These are phyloP conservation scores for Drosophila subsilvestris DNA, from an alignment of 2,888 invertebrate species.

Conservation along the genomic window DNA sequence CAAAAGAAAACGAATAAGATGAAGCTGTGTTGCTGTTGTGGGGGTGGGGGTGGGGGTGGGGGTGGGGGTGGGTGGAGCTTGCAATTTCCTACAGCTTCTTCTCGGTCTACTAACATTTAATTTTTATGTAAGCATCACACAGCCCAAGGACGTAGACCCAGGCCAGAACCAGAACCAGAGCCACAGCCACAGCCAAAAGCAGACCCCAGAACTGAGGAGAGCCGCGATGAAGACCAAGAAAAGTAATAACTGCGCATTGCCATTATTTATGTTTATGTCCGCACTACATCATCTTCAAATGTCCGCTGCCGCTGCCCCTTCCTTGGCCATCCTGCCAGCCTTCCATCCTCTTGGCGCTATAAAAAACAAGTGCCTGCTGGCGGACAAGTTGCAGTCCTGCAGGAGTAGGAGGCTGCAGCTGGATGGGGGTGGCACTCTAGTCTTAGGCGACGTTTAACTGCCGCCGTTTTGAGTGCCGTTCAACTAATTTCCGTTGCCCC, in stretches of 20 bases:
- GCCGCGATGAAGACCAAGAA: slow-evolving; percentile 41
- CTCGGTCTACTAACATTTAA: slow-evolving; percentile 60
- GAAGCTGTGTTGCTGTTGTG: too few relatives aligned
- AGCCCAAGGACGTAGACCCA: slow-evolving; percentile 49
- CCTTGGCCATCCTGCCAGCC: too few relatives aligned
- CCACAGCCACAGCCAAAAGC: slow-evolving; percentile 14
- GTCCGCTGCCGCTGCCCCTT: slow-evolving; percentile 52
- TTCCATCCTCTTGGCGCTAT: slow-evolving; percentile 52
- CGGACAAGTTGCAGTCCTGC: slow-evolving; percentile 52
- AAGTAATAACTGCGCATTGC: slow-evolving; percentile 79
- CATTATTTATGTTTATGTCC: slow-evolving; percentile 81
- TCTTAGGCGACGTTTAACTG: slow-evolving; percentile 68
- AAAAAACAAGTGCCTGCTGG: slow-evolving; percentile 70
- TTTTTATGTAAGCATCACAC: slow-evolving; percentile 64
- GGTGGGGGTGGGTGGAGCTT: slow-evolving; percentile 1
- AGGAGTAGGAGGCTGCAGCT: slow-evolving; percentile 30
- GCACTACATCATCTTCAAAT: slow-evolving; percentile 76
- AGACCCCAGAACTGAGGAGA: slow-evolving; percentile 7
- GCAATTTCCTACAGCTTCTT: slow-evolving; percentile 21
- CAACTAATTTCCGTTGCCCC: slow-evolving; percentile 71
- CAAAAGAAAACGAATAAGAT: not conserved
- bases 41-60: not conserved
- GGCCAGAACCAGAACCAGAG: slow-evolving; percentile 15
- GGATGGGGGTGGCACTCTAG: slow-evolving; percentile 27
- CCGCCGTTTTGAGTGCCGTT: slow-evolving; percentile 66